phyloP scores from a whole-genome alignment of 2,113 vertebrate species.

The Zapornia atra region DNA sequence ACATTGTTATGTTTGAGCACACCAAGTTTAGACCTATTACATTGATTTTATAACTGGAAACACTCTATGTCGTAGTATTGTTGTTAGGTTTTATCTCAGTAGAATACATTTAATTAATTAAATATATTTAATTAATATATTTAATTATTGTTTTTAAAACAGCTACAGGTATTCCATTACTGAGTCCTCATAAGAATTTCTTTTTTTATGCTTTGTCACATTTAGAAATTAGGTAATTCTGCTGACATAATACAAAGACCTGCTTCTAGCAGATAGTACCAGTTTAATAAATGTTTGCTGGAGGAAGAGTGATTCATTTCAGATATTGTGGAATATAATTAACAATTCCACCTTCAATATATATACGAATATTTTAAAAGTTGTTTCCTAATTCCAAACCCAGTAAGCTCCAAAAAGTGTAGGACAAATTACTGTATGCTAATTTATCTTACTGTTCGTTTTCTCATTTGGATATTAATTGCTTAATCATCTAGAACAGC shows the following conservation, averaged over 20 bases:
- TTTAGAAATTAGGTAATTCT: background rate
- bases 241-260: background rate
- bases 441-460: background rate
- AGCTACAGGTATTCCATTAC: background rate
- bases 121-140: too few species aligned
- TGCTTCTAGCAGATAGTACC: background rate
- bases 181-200: background rate
- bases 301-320: background rate
- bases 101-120: background rate
- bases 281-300: background rate
- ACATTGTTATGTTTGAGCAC: background rate
- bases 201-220: background rate
- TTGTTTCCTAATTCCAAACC: background rate
- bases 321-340: background rate
- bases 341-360: background rate
- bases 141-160: background rate
- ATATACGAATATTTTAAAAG: background rate
- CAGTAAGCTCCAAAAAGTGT: background rate
- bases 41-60: background rate
- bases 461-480: background rate
- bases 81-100: background rate
- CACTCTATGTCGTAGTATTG: background rate
- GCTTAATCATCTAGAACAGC: background rate
- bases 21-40: background rate
- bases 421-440: background rate